Evolutionary conservation across 2,113 vertebrate genomes (phyloP), one percentile per base, ranked within the genome.

Genomic region (Cepphus grylle): DNA sequence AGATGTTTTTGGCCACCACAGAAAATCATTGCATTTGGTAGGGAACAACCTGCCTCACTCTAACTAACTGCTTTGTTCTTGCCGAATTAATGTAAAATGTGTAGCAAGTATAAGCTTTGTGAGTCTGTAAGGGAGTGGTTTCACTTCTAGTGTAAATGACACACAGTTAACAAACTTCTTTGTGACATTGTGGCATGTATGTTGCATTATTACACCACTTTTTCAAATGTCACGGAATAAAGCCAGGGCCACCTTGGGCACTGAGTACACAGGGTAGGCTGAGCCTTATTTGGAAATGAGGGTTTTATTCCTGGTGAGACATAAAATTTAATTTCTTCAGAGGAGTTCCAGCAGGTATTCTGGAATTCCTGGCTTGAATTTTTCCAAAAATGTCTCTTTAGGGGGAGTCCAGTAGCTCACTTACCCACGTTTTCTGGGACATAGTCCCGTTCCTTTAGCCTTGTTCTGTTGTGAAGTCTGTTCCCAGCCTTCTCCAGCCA

Each of bases 31-130:
- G 34, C 20, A 15, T 79, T 79, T 72, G 43, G 22, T 40, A 88
- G 23, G n/a, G 56, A 67, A 67, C n/a, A 79, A 67, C 43, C 30
- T 63, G 40, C 53, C 40, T 86, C 58, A 14, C 32, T 80, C 62
- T n/a, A n/a, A n/a, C n/a, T n/a, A n/a, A 77, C n/a, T 53, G 61
- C 25, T 70, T 69, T 89, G 47, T 93, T 93, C 67, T 62, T 92
- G 27, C 8, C 0, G 1, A 83, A 77, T 36, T 56, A 65, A 56
- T 45, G 13, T 62, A 55, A 36, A 74, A 56, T 38, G 12, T 21
- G 23, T 62, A 56, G 27, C 19, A 83, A 55, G 11, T 72, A n/a
- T 43, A 58, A 77, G 32, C 30, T 80, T 53, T 72, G n/a, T 53
- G 3, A 88, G 27, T 52, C 55, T 82, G 23, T 20, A 62, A 91